Conservation (phyloP, 2,113 vertebrate genomes). For the Bos taurus region DNA sequence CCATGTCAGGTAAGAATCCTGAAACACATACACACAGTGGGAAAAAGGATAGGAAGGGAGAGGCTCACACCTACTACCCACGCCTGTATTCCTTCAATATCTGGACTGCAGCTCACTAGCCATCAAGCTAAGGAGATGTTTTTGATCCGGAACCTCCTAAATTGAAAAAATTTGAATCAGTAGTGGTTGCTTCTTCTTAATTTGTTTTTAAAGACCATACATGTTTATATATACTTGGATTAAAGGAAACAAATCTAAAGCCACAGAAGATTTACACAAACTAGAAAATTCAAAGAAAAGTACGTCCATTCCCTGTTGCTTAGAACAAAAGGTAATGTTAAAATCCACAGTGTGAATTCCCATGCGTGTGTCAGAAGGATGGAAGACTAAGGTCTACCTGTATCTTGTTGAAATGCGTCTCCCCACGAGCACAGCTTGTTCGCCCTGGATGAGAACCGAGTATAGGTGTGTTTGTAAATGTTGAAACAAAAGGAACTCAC, state of each 20-base stretch:
- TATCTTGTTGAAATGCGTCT: background rate
- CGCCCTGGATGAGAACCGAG: background rate
- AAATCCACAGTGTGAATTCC: background rate
- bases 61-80: background rate
- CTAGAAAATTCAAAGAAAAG: constrained; percentile 48
- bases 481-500: background rate
- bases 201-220: background rate
- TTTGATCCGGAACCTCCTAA: background rate
- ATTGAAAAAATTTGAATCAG: constrained; percentile 41
- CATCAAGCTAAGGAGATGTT: background rate
- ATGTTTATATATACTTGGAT: background rate
- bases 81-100: background rate
- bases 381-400: background rate
- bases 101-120: background rate
- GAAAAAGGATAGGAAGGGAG: background rate
- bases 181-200: background rate
- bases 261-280: constrained; percentile 50
- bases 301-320: background rate
- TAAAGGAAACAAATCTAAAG: constrained; percentile 65
- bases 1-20: constrained; percentile 59
- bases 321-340: background rate
- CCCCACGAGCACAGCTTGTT: background rate
- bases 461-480: background rate
- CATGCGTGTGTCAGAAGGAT: background rate
- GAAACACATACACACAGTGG: constrained; percentile 53